Evolutionary conservation across 2,797 vertebrate species (phyloP), one percentile per base, ranked within the genome.

Genomic region (Pampus argenteus): DNA sequence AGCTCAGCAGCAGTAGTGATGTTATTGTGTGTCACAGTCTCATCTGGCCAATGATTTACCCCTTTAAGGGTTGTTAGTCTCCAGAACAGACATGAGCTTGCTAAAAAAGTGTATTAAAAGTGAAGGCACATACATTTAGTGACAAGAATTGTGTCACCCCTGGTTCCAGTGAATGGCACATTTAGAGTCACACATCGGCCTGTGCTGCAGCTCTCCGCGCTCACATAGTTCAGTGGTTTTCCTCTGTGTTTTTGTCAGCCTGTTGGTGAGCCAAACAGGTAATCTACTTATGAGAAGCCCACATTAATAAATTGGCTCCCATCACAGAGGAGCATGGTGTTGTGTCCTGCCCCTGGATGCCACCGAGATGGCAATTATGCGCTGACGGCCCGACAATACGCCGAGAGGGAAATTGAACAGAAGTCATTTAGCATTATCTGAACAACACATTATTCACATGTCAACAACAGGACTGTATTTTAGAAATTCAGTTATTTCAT

Each of bases 261-360:
- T 23, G n/a, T 56, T 65, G 29, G 68, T 4, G 40, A 67, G 67
- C 74, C 76, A 70, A 75, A 59, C 29, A 69, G 55, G 55, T 75
- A 74, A 82, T 82, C 55, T 71, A 65, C 63, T 80, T 68, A 71
- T 29, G 14, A 54, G 56, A 76, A 54, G 70, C 65, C 58, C 71
- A 67, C 64, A 65, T 80, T 81, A 81, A 80, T 82, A 71, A 85
- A 86, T 71, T 71, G 57, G 51, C 76, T 76, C 58, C 56, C 45
- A 62, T 74, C 66, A 28, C 25, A 57, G 34, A 58, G n/a, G 63
- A 59, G 70, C 55, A 18, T 58, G 29, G 38, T 38, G 59, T 40
- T 45, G 59, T 48, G 44, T 49, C n/a, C 6, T 78, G 54, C 36
- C 69, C 66, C 36, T 28, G 22, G 58, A 56, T 63, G 71, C 58